Evolutionary conservation across 2,113 vertebrate genomes (phyloP), one percentile per base, ranked within the genome.

Genomic region (Protobothrops mucrosquamatus): DNA sequence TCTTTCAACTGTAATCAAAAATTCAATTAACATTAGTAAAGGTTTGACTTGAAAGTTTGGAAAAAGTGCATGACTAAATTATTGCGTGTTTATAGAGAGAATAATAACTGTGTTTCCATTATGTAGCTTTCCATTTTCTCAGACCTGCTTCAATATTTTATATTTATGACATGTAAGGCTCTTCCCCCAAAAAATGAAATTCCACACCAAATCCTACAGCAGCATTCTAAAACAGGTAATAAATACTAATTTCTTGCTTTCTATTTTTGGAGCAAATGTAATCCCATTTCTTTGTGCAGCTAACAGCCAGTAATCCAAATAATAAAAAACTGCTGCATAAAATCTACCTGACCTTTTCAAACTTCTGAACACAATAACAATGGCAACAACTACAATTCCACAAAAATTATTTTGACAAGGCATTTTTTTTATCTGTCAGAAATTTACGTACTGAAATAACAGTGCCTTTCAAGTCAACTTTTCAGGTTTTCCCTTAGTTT

Each of bases 71-170:
- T 51, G 81, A 91, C 59, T 64, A 39, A 22, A 34, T 92, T 94
- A 92, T 22, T 59, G 8, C 94, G 24, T 81, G 89, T 91, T 64
- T 85, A 87, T 91, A 55, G 86, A 96, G 90, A 74, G 92, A 93
- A 92, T 43, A 46, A 48, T n/a, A 26, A 91, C 12, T 89, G 91
- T 34, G 34, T 81, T 81, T 81, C 43, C 92, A 43, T 39, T 85
- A 91, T 2, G 34, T 54, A 94, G 93, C 90, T 39, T 64, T 85
- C 39, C 23, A 4, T 91, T 93, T 89, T 90, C 88, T 95, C 86
- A 94, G 52, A 94, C 94, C 54, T 34, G 2, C 56, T 59, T 2
- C 48, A 90, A 69, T 88, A 43, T 85, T 88, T 93, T 95, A 59
- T 4, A 14, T 93, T 94, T 94, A 12, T 81, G 88, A 34, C 24